Conservation (phyloP, 2,113 vertebrate species). For the Bubo bubo region DNA sequence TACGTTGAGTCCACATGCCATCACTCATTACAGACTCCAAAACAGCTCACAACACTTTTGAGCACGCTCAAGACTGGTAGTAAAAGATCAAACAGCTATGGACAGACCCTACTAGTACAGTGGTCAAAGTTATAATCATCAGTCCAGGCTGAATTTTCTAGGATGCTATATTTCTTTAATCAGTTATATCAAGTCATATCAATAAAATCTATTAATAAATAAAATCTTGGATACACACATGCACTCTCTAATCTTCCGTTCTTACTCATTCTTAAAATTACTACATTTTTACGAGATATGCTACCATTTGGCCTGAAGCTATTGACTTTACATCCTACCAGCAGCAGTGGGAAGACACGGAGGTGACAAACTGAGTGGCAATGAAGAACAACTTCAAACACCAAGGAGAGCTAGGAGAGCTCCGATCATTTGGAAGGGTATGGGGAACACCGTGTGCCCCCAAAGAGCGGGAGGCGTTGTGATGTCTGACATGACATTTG, state of each 20-base stretch:
- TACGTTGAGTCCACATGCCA: rapidly evolving
- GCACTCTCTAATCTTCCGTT: not conserved
- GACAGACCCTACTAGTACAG: not conserved
- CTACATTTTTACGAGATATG: not conserved
- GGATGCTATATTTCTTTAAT: not conserved
- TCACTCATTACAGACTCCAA: not conserved
- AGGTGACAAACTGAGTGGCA: not conserved
- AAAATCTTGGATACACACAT: not conserved
- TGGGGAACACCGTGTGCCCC: not conserved
- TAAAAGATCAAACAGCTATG: not conserved
- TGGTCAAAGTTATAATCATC: not conserved
- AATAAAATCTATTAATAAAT: not conserved
- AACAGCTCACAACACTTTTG: not conserved
- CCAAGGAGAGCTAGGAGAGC: not conserved
- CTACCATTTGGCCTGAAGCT: not conserved
- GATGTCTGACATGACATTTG: not conserved
- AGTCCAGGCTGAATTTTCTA: not conserved
- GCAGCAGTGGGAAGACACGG: not conserved
- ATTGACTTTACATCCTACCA: not conserved
- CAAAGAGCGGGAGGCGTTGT: not conserved
- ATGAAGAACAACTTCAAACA: not conserved
- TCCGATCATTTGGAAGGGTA: not conserved
- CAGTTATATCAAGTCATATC: not conserved
- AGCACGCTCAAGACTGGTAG: not conserved
- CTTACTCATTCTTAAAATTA: not conserved